Base-by-base conservation (phyloP, 1,140 invertebrate genomes). In the Drosophila sproati region DNA sequence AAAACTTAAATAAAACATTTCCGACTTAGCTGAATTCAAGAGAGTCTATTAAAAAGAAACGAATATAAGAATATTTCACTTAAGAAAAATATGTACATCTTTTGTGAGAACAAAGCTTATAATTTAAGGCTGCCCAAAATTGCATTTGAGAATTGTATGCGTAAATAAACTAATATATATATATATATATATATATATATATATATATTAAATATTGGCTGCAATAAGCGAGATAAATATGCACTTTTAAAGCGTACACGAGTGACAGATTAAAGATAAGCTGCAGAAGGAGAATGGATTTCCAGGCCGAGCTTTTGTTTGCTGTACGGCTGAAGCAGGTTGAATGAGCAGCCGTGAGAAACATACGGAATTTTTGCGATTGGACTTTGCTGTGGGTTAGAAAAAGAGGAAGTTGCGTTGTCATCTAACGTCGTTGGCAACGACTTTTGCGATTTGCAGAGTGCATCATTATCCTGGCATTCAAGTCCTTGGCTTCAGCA, bases 401-500 rank as follows among this genome's bases (percentile, higher is more conserved):
- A 41, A 43, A 41, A 20, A 29, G 12, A 3, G 20, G 52, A 54
- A 32, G 41, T 45, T 45, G 62, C 45, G n/a, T 41, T 61, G 7
- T 39, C 35, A 35, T 5, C n/a, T 50, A 39, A 48, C 52, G 35
- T 51, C 12, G 54, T 59, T 54, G 62, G 28, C 62, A 59, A 39
- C 37, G 32, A 55, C 55, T 73, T 39, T 60, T 60, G 12, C 55
- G 50, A 67, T 64, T 69, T 69, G 35, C 37, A 28, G 56, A 68
- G 75, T 50, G 39, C 78, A 70, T 83, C 83, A 78, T 86, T 86
- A 86, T 82, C 43, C 67, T 55, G 56, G 35, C 67, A 64, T 72
- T 77, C 74, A 61, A 70, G 77, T 57, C 43, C 41, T 34, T 34
- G 59, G 37, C 35, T 64, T 29, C 39, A 51, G 28, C 50, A 43